Percentiles rank a stretch among this genome's conserved stretches.
Evolutionary conservation across 2,888 invertebrate genomes (phyloP).

Genomic region (Helobdella robusta): DNA sequence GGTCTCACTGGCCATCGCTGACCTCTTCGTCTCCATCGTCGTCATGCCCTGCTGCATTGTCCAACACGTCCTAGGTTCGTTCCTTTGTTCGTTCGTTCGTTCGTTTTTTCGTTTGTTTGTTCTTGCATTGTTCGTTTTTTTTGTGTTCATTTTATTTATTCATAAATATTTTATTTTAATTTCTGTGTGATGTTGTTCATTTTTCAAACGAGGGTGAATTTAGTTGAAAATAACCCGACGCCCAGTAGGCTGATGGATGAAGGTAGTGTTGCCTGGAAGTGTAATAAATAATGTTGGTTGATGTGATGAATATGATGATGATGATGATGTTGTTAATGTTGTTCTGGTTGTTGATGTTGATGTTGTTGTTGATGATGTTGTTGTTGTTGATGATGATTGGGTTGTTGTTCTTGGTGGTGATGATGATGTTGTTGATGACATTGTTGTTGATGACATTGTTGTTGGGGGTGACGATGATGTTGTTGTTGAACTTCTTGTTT

Average conservation of each 20-base stretch:
- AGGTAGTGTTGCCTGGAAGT: no score
- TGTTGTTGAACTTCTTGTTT: neutral
- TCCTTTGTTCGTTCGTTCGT: neutral
- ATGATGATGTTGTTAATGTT: slow-evolving; percentile 8
- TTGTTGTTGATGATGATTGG: neutral
- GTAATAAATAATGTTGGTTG: no score
- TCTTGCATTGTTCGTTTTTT: no score
- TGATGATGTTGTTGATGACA: neutral
- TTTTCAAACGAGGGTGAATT: no score
- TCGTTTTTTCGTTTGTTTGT: no score
- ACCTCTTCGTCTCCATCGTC: slow-evolving; percentile 79
- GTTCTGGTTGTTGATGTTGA: neutral
- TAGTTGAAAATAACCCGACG: no score
- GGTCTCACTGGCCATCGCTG: slow-evolving; percentile 81
- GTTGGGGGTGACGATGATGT: neutral
- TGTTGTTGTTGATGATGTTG: neutral
- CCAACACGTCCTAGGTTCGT: slow-evolving; percentile 27
- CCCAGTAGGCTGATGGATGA: no score
- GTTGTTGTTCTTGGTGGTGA: neutral
- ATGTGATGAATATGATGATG: no score
- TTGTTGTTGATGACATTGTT: neutral
- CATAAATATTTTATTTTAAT: no score
- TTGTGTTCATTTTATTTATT: no score
- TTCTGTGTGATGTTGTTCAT: no score
- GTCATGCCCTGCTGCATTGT: slow-evolving; percentile 93